Conservation (phyloP, 2,888 invertebrate species). For the Lycophotia porphyrea region DNA sequence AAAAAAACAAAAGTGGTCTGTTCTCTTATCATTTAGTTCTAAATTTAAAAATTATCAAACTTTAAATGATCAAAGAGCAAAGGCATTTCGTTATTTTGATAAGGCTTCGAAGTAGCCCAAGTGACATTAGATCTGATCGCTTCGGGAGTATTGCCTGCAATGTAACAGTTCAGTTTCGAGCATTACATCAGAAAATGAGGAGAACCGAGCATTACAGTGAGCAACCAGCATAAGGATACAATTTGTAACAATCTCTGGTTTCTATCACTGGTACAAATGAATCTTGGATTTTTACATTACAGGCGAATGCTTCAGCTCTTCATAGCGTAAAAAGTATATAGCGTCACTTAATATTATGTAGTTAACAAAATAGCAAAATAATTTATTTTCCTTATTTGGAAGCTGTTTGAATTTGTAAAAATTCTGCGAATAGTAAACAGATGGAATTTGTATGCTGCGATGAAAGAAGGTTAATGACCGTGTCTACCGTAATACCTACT, state of each 20-base stretch:
- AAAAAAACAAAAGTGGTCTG: neutral
- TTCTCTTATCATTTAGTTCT: neutral
- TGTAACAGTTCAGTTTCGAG: neutral
- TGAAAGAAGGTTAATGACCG: slow-evolving; percentile 49
- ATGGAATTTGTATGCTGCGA: neutral
- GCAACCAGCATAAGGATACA: neutral
- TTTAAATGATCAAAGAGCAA: slow-evolving; percentile 17
- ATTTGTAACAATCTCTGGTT: neutral
- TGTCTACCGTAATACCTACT: slow-evolving; percentile 15
- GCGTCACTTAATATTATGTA: neutral
- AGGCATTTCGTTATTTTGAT: neutral
- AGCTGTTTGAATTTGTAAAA: slow-evolving; percentile 1
- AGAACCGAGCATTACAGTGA: neutral
- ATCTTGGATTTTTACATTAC: neutral
- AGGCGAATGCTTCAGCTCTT: neutral
- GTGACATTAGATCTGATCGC: neutral
- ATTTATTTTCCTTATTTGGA: neutral
- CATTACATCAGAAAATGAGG: neutral
- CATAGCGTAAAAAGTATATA: neutral
- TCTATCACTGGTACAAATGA: neutral
- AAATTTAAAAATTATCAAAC: neutral
- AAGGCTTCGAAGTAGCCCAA: neutral
- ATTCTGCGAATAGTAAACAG: neutral
- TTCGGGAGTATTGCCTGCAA: neutral
- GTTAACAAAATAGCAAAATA: neutral